Conservation (phyloP, 2,797 vertebrate species). For the Trachops cirrhosus region DNA sequence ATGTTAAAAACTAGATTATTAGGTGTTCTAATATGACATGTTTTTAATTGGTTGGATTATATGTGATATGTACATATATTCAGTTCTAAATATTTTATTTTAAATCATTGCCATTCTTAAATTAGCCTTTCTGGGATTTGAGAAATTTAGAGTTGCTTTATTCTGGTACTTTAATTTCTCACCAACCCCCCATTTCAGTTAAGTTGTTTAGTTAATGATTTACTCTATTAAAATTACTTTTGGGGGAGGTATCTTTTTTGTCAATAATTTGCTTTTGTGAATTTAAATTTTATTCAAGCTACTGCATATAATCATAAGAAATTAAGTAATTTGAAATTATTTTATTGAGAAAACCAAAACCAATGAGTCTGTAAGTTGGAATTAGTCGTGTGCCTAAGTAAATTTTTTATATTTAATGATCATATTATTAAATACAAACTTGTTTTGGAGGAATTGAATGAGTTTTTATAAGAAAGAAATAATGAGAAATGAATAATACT, state of each 20-base stretch:
- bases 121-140: neutral
- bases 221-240: constrained; percentile 15
- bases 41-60: constrained; percentile 22
- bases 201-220: neutral
- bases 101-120: neutral
- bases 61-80: neutral
- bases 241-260: neutral
- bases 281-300: constrained; percentile 13
- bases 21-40: neutral
- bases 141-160: constrained; percentile 6
- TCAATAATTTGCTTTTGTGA: constrained; percentile 6
- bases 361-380: neutral
- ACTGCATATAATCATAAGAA: neutral
- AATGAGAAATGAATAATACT: neutral
- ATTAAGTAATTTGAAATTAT: constrained; percentile 27
- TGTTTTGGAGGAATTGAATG: neutral
- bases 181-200: neutral
- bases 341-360: neutral
- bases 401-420: neutral
- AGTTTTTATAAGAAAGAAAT: constrained; percentile 30
- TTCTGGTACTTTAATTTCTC: neutral
- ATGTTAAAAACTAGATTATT: neutral
- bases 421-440: constrained; percentile 18
- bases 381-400: neutral
- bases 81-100: neutral